These are phyloP conservation scores for Takifugu bimaculatus DNA, from an alignment of 2,113 vertebrate species.

Conservation along the genomic window DNA sequence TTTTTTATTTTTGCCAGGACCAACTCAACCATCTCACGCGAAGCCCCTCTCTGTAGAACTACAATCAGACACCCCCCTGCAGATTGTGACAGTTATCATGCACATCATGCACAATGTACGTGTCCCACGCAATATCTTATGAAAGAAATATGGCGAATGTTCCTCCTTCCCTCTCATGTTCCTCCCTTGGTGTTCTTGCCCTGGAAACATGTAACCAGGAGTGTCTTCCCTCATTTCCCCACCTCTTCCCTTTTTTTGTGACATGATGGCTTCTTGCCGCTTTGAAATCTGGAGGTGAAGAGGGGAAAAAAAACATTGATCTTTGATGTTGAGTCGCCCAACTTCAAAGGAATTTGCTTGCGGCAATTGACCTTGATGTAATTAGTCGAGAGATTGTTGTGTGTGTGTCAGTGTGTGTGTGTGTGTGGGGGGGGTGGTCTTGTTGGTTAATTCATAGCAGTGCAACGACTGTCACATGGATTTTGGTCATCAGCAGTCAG, in stretches of 20 bases:
- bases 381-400: constrained; percentile 60
- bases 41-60: neutral
- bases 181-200: neutral
- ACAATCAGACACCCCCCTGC: constrained; percentile 1
- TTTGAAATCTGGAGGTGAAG: constrained; percentile 60
- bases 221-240: constrained; percentile 43
- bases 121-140: constrained; percentile 24
- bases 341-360: constrained; percentile 61
- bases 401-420: constrained; percentile 33
- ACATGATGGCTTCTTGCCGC: constrained; percentile 41
- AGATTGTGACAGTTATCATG: constrained; percentile 12
- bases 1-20: neutral
- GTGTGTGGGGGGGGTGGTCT: neutral
- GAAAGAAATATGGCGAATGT: constrained; percentile 39
- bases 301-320: constrained; percentile 30
- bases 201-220: constrained; percentile 38
- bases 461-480: constrained; percentile 19
- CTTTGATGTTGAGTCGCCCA: constrained; percentile 65
- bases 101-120: constrained; percentile 11
- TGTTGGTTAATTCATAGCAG: constrained; percentile 20
- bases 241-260: constrained; percentile 46
- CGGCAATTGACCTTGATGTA: constrained; percentile 65
- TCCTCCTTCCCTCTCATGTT: constrained; percentile 22
- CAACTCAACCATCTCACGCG: neutral
- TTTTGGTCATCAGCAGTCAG: constrained; percentile 9